Percentiles rank a stretch among this genome's conserved stretches.
These are phyloP conservation scores for Spinus pinus DNA, from an alignment of 2,797 vertebrate genomes.

Conservation along the genomic window DNA sequence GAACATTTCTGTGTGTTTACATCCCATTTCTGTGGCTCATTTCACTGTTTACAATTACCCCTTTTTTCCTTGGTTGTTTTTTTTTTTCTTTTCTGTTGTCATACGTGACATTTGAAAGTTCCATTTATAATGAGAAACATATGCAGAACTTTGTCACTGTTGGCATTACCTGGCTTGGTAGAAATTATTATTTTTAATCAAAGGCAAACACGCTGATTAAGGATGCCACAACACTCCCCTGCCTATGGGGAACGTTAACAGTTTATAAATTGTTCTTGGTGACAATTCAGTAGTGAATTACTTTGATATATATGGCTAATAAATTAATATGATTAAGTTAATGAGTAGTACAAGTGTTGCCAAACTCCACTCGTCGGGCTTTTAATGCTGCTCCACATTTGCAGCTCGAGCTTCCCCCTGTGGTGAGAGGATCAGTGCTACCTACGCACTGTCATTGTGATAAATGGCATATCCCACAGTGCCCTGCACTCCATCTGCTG, in stretches of 20 bases:
- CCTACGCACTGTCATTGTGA: constrained; percentile 80
- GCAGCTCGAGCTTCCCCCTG: constrained; percentile 67
- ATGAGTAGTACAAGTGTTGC: constrained; percentile 73
- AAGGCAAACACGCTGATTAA: constrained; percentile 32
- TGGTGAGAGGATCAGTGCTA: constrained; percentile 77
- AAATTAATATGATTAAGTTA: constrained; percentile 80
- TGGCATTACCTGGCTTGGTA: constrained; percentile 51
- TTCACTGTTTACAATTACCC: constrained; percentile 3
- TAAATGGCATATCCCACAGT: constrained; percentile 83
- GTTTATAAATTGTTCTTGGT: constrained; percentile 70
- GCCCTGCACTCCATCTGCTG: constrained; percentile 81
- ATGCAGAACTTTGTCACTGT: constrained; percentile 43
- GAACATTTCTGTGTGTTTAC: constrained; percentile 8
- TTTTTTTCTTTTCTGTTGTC: background rate
- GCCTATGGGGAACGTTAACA: constrained; percentile 38
- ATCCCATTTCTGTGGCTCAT: constrained; percentile 29
- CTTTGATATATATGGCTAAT: constrained; percentile 76
- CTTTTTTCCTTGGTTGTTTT: background rate
- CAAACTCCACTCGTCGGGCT: constrained; percentile 63
- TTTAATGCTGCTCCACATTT: constrained; percentile 61
- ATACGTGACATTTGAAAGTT: constrained; percentile 34
- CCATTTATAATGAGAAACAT: constrained; percentile 49
- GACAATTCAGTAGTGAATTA: constrained; percentile 70
- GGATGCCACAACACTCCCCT: constrained; percentile 38
- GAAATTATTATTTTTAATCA: constrained; percentile 48